Conservation (phyloP, 2,113 vertebrate species). For the Centropristis striata region DNA sequence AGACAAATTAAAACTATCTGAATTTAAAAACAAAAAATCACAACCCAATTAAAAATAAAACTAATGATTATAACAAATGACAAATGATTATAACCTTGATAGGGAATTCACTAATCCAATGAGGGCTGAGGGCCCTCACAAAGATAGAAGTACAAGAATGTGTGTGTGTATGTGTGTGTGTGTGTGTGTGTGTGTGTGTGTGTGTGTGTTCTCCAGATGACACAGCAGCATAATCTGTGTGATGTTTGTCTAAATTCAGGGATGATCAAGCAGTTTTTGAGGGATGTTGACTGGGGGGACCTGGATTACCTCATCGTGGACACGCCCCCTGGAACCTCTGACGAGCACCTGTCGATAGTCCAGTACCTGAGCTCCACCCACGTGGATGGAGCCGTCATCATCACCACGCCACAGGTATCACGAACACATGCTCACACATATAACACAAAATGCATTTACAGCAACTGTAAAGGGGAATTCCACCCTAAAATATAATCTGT, state of each 20-base stretch:
- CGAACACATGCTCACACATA: not conserved
- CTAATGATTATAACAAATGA: too few species aligned
- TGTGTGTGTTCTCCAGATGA: not conserved
- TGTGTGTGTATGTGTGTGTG: too few species aligned
- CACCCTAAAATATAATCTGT: not conserved
- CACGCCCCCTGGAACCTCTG: constrained; percentile 95
- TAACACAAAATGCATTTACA: not conserved
- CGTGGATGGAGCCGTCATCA: constrained; percentile 91
- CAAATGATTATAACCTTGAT: too few species aligned
- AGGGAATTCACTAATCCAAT: too few species aligned
- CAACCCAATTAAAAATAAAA: too few species aligned
- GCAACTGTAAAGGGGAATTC: constrained; percentile 4
- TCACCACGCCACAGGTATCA: constrained; percentile 96
- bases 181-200: too few species aligned
- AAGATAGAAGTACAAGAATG: too few species aligned
- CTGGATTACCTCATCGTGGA: constrained; percentile 95
- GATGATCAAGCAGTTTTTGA: constrained; percentile 98
- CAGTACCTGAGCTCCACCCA: constrained; percentile 90
- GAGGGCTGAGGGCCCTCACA: too few species aligned
- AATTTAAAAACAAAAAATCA: too few species aligned
- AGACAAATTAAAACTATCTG: too few species aligned
- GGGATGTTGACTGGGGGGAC: constrained; percentile 97
- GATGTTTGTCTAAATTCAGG: constrained; percentile 78
- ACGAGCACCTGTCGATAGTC: constrained; percentile 94
- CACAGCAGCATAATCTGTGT: not conserved